Evolutionary conservation across 2,797 vertebrate species (phyloP).

Genomic region (Euphonia xanthogaster): DNA sequence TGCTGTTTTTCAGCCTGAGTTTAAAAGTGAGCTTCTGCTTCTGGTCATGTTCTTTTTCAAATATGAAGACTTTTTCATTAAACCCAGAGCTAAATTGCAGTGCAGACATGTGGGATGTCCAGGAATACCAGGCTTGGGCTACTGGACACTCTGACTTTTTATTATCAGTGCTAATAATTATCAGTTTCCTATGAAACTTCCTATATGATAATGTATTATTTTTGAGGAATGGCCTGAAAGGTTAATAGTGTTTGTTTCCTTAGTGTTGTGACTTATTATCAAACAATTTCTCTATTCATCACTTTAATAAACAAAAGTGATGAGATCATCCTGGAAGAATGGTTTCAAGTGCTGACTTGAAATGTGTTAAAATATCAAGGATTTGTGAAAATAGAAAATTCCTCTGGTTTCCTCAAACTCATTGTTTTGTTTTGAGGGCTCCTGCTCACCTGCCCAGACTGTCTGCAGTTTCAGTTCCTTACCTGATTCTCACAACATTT

Average conservation of each 20-base stretch:
- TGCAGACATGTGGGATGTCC: constrained; percentile 73
- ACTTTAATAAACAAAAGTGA: not conserved
- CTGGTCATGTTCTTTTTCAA: constrained; percentile 47
- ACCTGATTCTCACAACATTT: not conserved
- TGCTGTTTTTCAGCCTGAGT: not conserved
- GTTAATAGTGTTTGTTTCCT: not conserved
- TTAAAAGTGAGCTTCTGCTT: not conserved
- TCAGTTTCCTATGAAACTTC: constrained; percentile 78
- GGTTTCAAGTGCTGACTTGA: not conserved
- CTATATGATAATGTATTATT: constrained; percentile 77
- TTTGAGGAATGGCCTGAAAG: constrained; percentile 63
- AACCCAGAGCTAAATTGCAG: constrained; percentile 75
- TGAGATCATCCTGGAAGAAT: not conserved
- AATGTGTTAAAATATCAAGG: not conserved
- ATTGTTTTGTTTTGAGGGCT: not conserved
- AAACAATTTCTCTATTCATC: not conserved
- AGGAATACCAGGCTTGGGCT: constrained; percentile 79
- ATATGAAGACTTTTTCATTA: constrained; percentile 74
- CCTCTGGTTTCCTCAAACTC: not conserved
- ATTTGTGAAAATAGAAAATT: not conserved
- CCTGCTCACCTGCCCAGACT: not conserved
- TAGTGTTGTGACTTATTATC: not conserved
- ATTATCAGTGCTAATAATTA: constrained; percentile 74
- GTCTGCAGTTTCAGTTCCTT: not conserved
- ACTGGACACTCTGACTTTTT: constrained; percentile 76